Evolutionary conservation across 1,140 invertebrate genomes (phyloP).

Genomic region (Bombus sibiricus): DNA sequence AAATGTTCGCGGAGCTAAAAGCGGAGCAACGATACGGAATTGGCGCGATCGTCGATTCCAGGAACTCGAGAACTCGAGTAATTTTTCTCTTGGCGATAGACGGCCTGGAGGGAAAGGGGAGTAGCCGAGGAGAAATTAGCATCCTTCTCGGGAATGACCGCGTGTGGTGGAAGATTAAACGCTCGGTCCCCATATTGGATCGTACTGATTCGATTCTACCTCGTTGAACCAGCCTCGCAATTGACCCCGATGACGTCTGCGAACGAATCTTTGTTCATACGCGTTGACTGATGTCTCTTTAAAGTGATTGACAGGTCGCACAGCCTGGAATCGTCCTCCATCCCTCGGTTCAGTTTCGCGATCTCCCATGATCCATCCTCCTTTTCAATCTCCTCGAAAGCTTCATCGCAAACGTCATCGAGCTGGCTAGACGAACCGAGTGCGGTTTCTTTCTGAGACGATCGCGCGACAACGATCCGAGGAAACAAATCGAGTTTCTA

Average conservation of each 20-base stretch:
- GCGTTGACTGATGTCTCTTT: constrained; percentile 44
- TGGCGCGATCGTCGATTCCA: background rate
- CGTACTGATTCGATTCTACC: constrained; percentile 44
- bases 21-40: constrained; percentile 12
- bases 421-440: background rate
- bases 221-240: constrained; percentile 29
- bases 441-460: background rate
- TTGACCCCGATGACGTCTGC: constrained; percentile 42
- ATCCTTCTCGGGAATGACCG: background rate
- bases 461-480: background rate
- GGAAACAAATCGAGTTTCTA: background rate
- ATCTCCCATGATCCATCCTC: background rate
- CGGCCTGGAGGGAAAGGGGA: background rate
- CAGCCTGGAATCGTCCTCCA: background rate
- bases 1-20: constrained; percentile 12
- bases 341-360: background rate
- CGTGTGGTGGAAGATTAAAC: constrained; percentile 4
- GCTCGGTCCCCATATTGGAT: constrained; percentile 22
- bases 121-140: constrained; percentile 10
- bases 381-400: constrained; percentile 20
- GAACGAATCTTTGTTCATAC: constrained; percentile 30
- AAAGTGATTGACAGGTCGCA: constrained; percentile 28
- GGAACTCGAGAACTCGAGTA: background rate
- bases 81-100: background rate
- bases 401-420: constrained; percentile 27